A percentile compares a stretch with the other conserved stretches of the same genome.
These are phyloP conservation scores for Myiozetetes cayanensis DNA, from an alignment of 2,113 vertebrate species.

Conservation along the genomic window DNA sequence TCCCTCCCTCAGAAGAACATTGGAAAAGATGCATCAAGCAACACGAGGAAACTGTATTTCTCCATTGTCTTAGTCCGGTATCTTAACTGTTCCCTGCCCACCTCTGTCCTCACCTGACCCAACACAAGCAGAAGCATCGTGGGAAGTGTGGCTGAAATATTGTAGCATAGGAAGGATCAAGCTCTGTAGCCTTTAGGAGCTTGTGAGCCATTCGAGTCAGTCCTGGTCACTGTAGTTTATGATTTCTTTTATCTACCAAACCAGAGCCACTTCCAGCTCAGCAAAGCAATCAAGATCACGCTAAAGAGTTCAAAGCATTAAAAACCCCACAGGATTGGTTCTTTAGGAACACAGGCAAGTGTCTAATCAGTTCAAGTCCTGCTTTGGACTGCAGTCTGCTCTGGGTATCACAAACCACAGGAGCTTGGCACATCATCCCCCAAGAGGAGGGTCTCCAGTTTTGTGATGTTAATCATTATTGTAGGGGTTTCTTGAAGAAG, in stretches of 20 bases:
- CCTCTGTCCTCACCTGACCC: neutral
- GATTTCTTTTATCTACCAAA: neutral
- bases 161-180: fast-evolving
- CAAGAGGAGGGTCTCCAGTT: neutral
- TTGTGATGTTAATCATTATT: neutral
- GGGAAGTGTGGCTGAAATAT: neutral
- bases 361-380: neutral
- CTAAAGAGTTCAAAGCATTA: neutral
- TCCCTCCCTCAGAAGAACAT: fast-evolving
- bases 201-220: neutral
- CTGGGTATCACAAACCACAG: neutral
- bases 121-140: neutral
- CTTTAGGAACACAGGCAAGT: neutral
- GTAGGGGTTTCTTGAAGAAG: neutral
- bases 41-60: neutral
- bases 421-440: neutral
- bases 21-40: neutral
- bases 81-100: neutral
- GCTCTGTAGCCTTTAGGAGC: neutral
- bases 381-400: neutral
- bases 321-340: neutral
- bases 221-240: neutral
- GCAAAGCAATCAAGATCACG: neutral
- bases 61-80: neutral
- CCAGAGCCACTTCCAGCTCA: neutral